Evolutionary conservation across 1,140 invertebrate species (phyloP).

Genomic region (Drosophila micromelanica): DNA sequence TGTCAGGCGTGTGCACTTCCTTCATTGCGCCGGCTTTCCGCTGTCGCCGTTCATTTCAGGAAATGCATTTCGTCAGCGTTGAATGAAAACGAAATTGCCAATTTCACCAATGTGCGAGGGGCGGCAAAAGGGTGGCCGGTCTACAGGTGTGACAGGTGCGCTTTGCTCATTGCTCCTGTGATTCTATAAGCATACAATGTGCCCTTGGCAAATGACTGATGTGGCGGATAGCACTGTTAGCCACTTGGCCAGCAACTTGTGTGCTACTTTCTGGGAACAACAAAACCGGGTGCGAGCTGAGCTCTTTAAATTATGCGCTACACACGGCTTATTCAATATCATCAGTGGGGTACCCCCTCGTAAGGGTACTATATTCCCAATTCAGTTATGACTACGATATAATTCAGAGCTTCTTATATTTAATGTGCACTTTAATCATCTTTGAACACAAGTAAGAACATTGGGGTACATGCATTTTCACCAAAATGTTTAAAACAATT

Average conservation of each 20-base stretch:
- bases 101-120: slow-evolving; percentile 48
- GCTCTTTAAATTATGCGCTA: no score
- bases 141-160: slow-evolving; percentile 16
- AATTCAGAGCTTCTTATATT: no score
- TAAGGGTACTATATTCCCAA: no score
- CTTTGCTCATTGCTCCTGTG: slow-evolving; percentile 2
- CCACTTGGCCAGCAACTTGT: neutral
- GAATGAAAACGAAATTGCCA: slow-evolving; percentile 80
- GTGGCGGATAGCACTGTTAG: neutral
- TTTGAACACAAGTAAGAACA: no score
- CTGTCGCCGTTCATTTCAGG: slow-evolving; percentile 71
- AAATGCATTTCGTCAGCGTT: slow-evolving; percentile 79
- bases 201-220: neutral
- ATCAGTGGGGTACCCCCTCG: no score
- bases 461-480: no score
- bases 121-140: neutral
- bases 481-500: no score
- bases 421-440: no score
- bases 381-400: no score
- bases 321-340: no score
- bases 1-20: slow-evolving; percentile 53
- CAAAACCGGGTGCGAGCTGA: no score
- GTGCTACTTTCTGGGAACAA: no score
- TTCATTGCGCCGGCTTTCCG: slow-evolving; percentile 38
- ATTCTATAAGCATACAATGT: slow-evolving; percentile 21